Conservation (phyloP, 2,113 vertebrate genomes). For the Rhineura floridana region DNA sequence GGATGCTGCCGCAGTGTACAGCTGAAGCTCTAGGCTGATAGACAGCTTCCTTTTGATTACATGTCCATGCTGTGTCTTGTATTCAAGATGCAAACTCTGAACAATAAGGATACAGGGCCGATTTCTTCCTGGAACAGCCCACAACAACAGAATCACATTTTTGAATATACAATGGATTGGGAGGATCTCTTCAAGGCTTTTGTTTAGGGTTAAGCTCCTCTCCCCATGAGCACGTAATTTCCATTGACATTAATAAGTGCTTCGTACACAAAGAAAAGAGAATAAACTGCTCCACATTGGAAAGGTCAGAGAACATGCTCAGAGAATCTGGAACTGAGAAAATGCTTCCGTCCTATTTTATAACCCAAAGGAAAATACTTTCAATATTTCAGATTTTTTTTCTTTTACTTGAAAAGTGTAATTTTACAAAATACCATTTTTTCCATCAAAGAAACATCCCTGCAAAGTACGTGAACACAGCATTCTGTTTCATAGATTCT, state of each 20-base stretch:
- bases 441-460: conserved; percentile 74
- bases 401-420: conserved; percentile 75
- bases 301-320: conserved; percentile 29
- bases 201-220: conserved; percentile 59
- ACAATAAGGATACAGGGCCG: conserved; percentile 46
- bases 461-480: conserved; percentile 58
- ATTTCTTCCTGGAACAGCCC: conserved; percentile 61
- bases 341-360: conserved; percentile 44
- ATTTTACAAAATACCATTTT: conserved; percentile 81
- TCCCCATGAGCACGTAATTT: conserved; percentile 63
- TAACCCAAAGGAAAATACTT: conserved; percentile 51
- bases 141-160: conserved; percentile 53
- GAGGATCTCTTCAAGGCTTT: conserved; percentile 58
- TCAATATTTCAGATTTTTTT: conserved; percentile 63
- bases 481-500: conserved; percentile 57
- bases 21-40: not conserved
- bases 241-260: conserved; percentile 62
- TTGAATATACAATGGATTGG: conserved; percentile 54
- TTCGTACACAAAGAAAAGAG: conserved; percentile 46
- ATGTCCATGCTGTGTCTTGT: conserved; percentile 32
- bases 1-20: not conserved
- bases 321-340: conserved; percentile 55
- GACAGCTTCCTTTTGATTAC: not conserved
- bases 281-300: conserved; percentile 48
- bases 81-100: conserved; percentile 49